phyloP scores from a whole-genome alignment of 2,113 vertebrate genomes.

The Cynocephalus volans region DNA sequence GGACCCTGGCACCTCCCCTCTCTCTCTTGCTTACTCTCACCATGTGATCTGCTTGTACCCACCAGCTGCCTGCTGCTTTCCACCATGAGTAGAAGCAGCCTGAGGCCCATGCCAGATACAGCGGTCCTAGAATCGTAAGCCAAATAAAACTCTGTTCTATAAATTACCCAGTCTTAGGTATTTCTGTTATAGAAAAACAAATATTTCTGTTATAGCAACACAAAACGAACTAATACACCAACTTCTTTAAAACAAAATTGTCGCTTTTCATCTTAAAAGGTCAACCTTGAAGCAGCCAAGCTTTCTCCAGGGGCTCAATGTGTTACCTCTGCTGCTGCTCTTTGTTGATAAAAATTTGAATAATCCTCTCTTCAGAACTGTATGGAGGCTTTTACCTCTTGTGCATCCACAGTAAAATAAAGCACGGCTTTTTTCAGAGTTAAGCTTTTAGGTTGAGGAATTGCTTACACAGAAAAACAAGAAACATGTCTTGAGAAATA shows the following conservation, averaged over 20 bases:
- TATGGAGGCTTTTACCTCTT: background rate
- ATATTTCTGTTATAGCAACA: too few species aligned
- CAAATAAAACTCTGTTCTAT: too few species aligned
- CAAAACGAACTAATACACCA: too few species aligned
- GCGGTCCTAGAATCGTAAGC: too few species aligned
- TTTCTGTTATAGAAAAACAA: too few species aligned
- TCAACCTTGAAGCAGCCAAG: background rate
- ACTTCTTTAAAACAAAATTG: slow-evolving; percentile 38
- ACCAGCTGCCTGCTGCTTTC: too few species aligned
- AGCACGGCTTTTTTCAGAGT: slow-evolving; percentile 11
- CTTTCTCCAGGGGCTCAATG: background rate
- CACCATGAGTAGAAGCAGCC: too few species aligned
- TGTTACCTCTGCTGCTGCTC: background rate
- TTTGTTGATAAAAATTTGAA: slow-evolving; percentile 58
- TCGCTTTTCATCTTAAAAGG: background rate
- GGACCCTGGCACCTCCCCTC: too few species aligned
- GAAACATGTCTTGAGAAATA: slow-evolving; percentile 70
- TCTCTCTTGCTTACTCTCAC: too few species aligned
- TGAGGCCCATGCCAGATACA: too few species aligned
- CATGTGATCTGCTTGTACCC: too few species aligned
- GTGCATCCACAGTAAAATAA: background rate
- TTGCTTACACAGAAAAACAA: slow-evolving; percentile 51
- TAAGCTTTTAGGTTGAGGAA: background rate
- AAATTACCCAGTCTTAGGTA: too few species aligned
- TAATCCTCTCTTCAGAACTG: background rate